A percentile compares a stretch with the other conserved stretches of the same genome.
Conservation (phyloP, 2,888 invertebrate genomes). For the Dryomyza anilis region DNA sequence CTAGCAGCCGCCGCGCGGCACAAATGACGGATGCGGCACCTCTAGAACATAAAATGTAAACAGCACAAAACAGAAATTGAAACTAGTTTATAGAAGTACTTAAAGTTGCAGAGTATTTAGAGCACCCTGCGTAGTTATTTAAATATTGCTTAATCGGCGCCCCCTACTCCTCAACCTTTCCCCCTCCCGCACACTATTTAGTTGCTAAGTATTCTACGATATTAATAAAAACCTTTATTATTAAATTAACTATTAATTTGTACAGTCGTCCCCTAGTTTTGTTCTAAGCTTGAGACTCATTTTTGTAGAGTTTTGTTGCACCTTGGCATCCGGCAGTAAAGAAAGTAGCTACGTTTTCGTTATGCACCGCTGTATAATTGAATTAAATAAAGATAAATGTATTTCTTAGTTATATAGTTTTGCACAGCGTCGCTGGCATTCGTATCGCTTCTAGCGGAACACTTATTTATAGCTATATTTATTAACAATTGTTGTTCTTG, state of each 20-base stretch:
- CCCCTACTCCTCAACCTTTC: no score
- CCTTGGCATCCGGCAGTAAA: neutral
- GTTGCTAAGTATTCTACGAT: neutral
- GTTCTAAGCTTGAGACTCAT: neutral
- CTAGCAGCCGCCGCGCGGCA: neutral
- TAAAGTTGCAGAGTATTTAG: neutral
- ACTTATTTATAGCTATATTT: no score
- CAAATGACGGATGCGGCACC: neutral
- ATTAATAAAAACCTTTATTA: neutral
- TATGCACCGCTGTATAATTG: no score
- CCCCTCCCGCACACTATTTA: neutral
- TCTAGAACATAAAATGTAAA: constrained; percentile 8
- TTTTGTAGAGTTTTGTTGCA: neutral
- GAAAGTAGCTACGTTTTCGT: no score
- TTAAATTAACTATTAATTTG: neutral
- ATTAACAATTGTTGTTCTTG: no score
- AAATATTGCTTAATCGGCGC: neutral
- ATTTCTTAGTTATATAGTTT: no score
- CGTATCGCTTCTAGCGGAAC: no score
- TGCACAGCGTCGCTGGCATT: no score
- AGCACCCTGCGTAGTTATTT: neutral
- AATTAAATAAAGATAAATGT: no score
- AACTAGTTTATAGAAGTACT: constrained; percentile 26
- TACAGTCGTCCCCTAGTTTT: neutral
- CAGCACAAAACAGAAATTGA: constrained; percentile 36